Base-by-base conservation (phyloP, 2,113 vertebrate species). In the Jacana jacana region DNA sequence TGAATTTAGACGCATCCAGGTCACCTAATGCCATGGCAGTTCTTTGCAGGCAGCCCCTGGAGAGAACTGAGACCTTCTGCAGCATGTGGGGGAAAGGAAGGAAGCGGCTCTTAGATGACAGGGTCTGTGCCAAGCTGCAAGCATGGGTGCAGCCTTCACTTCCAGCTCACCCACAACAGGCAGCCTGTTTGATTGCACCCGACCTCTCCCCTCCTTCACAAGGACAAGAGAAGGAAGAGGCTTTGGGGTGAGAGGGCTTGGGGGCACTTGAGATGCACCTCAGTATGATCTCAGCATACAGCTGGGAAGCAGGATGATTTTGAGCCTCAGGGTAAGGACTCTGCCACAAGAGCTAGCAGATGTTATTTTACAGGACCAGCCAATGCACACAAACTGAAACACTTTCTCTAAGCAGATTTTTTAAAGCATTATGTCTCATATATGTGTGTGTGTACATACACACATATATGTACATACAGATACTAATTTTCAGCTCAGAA, bases 21-120 rank as follows among this genome's bases (percentile, higher is more conserved):
- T 16, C 60, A 90, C 31, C 49, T 17, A 20, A 12, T 4, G 37
- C 33, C 68, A 18, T 1, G 13, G 24, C 27, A 69, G 17, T 71
- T 48, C 68, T 46, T 39, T 37, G 23, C 39, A 58, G 69, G 42
- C 23, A 33, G 31, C 3, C 24, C 24, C 83, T 60, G 44, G 8
- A 0, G 4, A 54, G 80, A 55, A 9, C 46, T 3, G 30, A 48
- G 52, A 42, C n/a, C 40, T 81, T 16, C 37, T 33, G 68, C 33
- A 68, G 10, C 4, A 40, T 33, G n/a, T 13, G 31, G 14, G 58
- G 31, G 35, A n/a, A 28, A 73, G 52, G 58, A 68, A 66, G 25
- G 35, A 66, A 40, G 23, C 0, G 0, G 15, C 6, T 87, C 31
- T 25, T 30, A 8, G 28, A 20, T 17, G 19, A 17, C 30, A 61